Evolutionary conservation across 2,797 vertebrate genomes (phyloP).

Genomic region (Onychomys torridus): DNA sequence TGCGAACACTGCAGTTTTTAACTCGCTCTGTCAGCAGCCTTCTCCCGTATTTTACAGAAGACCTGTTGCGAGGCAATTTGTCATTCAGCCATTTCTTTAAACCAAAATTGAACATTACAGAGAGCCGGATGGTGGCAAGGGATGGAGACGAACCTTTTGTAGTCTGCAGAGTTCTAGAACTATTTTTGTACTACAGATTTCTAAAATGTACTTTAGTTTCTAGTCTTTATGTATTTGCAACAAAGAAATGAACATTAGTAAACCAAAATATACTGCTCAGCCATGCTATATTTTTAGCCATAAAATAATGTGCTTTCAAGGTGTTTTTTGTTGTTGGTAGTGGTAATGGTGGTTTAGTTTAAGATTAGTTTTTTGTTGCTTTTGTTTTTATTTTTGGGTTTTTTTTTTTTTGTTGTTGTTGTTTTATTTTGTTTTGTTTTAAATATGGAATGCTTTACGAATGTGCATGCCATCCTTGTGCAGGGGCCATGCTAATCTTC

Average conservation of each 20-base stretch:
- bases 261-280: conserved; percentile 48
- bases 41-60: conserved; percentile 71
- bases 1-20: conserved; percentile 68
- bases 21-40: conserved; percentile 77
- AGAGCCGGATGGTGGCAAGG: conserved; percentile 36
- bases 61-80: conserved; percentile 81
- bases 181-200: conserved; percentile 70
- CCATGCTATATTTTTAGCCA: conserved; percentile 10
- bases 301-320: conserved; percentile 47
- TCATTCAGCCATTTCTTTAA: conserved; percentile 80
- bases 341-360: background rate
- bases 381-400: background rate
- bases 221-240: conserved; percentile 40
- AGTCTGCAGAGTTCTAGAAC: conserved; percentile 49
- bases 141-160: conserved; percentile 27
- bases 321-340: background rate
- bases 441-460: background rate
- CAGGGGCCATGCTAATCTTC: background rate
- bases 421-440: background rate
- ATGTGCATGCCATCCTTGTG: background rate
- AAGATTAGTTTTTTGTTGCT: background rate
- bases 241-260: conserved; percentile 62
- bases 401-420: background rate
- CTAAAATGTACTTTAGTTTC: conserved; percentile 60
- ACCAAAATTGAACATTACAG: conserved; percentile 79